Evolutionary conservation across 2,888 invertebrate genomes (phyloP).

Genomic region (Adela reaumurella): DNA sequence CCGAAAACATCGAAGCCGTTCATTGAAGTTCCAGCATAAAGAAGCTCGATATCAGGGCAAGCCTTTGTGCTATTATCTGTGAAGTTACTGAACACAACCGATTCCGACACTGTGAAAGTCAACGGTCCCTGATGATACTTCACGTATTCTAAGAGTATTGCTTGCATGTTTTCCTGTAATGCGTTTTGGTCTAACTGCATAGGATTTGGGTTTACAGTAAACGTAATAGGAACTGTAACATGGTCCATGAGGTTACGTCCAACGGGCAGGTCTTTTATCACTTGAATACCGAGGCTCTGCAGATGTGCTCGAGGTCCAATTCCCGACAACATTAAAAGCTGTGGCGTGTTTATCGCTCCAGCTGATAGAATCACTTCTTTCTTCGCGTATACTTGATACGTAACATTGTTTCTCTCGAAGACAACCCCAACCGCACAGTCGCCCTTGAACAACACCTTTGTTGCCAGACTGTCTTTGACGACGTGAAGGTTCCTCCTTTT

Average conservation of each 20-base stretch:
- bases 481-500: too few species aligned
- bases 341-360: conserved; percentile 61
- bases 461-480: too few species aligned
- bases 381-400: conserved; percentile 38
- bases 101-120: too few species aligned
- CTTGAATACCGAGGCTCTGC: conserved; percentile 42
- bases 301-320: conserved; percentile 60
- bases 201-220: conserved; percentile 56
- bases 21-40: too few species aligned
- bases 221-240: conserved; percentile 61
- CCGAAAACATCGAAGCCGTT: too few species aligned
- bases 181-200: too few species aligned
- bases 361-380: conserved; percentile 63
- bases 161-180: too few species aligned
- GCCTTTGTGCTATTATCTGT: too few species aligned
- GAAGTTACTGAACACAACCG: too few species aligned
- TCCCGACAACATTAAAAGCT: conserved; percentile 63
- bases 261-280: conserved; percentile 63
- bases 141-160: too few species aligned
- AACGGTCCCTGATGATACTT: too few species aligned
- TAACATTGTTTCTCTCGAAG: conserved; percentile 34
- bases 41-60: too few species aligned
- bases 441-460: conserved; percentile 28
- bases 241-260: conserved; percentile 76
- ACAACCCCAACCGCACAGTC: conserved; percentile 41